Percentiles rank a stretch among this genome's conserved stretches.
Evolutionary conservation across 2,797 vertebrate species (phyloP).

Genomic region (Anisognathus igniventris): DNA sequence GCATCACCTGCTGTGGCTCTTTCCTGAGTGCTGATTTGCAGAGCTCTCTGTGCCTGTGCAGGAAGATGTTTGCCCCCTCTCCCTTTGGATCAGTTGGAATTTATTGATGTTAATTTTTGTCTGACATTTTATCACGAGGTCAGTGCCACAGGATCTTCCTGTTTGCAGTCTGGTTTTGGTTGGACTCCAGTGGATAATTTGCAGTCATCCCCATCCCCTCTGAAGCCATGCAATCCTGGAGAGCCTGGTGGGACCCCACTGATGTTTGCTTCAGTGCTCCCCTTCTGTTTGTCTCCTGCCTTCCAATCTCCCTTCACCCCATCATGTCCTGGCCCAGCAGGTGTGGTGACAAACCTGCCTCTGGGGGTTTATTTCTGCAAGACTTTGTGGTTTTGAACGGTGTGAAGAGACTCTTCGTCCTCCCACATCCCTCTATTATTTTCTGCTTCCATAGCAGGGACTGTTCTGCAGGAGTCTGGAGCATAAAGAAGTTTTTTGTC

Average conservation of each 20-base stretch:
- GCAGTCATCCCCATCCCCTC: background rate
- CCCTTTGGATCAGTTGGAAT: background rate
- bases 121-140: background rate
- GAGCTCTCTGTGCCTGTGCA: background rate
- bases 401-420: slow-evolving; percentile 20
- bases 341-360: background rate
- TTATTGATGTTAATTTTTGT: slow-evolving; percentile 5
- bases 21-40: background rate
- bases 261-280: background rate
- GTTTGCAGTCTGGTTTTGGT: background rate
- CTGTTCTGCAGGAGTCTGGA: slow-evolving; percentile 15
- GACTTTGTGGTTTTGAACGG: background rate
- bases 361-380: background rate
- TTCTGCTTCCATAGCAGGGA: background rate
- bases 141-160: background rate
- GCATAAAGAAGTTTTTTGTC: background rate
- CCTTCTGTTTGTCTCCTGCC: background rate
- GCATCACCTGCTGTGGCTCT: background rate
- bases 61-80: background rate
- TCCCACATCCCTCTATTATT: slow-evolving; percentile 19
- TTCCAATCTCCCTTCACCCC: background rate
- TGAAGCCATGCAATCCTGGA: rapidly evolving
- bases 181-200: background rate
- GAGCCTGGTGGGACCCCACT: background rate
- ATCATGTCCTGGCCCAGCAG: background rate